Percentiles rank a stretch among this genome's conserved stretches.
Evolutionary conservation across 2,797 vertebrate genomes (phyloP).

Genomic region (Pelodytes ibericus): DNA sequence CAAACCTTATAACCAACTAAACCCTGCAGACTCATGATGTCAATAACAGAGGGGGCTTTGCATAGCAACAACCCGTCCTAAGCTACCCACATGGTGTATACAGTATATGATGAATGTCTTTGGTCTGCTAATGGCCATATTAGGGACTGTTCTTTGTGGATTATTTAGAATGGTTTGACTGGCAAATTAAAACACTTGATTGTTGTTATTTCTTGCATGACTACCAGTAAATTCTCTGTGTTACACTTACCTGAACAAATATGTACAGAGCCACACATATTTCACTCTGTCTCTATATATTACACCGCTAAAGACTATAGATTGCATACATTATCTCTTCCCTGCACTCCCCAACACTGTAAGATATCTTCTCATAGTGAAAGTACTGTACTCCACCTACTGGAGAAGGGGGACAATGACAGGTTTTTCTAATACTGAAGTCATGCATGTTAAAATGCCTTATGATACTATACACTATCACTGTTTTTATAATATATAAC

Average conservation of each 20-base stretch:
- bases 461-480: background rate
- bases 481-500: background rate
- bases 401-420: background rate
- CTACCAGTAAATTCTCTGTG: background rate
- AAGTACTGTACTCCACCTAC: background rate
- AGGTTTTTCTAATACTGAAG: background rate
- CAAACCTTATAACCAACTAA: too few relatives aligned
- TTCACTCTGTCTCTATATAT: background rate
- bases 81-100: too few relatives aligned
- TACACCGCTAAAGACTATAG: background rate
- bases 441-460: background rate
- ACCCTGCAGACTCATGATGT: too few relatives aligned
- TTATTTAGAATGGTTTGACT: too few relatives aligned
- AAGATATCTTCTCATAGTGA: background rate
- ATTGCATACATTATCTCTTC: background rate
- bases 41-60: too few relatives aligned
- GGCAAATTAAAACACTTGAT: background rate
- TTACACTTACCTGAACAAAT: background rate
- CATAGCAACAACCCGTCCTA: too few relatives aligned
- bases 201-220: background rate
- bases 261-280: too few relatives aligned
- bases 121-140: too few relatives aligned
- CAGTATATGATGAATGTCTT: too few relatives aligned
- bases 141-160: too few relatives aligned
- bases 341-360: too few relatives aligned